Percentiles rank a stretch among this genome's conserved stretches.
phyloP scores from a whole-genome alignment of 2,888 invertebrate species.

The Eulithis testata region DNA sequence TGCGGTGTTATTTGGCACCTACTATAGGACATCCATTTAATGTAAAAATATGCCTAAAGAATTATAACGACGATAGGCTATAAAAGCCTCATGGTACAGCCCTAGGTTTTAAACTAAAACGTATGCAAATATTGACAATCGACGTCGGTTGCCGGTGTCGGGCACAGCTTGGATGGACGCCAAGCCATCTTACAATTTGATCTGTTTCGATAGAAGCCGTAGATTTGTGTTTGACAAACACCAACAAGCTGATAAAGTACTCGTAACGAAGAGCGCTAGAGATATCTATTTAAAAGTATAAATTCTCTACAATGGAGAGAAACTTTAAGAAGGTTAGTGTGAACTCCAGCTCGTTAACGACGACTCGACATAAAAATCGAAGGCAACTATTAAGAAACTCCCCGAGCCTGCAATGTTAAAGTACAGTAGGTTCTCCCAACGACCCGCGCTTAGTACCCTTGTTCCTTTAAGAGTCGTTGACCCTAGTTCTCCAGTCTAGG shows the following conservation, averaged over 20 bases:
- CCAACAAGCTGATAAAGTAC: neutral
- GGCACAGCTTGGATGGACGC: conserved; percentile 17
- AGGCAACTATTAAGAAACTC: neutral
- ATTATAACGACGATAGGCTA: neutral
- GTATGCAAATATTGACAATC: conserved; percentile 24
- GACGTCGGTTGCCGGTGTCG: conserved; percentile 15
- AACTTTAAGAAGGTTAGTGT: too few relatives aligned
- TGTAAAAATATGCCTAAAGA: neutral
- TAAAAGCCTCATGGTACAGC: neutral
- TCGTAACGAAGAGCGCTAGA: neutral
- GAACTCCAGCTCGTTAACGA: too few relatives aligned
- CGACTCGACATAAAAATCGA: neutral
- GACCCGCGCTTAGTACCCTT: neutral
- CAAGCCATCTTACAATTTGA: conserved; percentile 16
- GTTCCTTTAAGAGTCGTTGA: neutral
- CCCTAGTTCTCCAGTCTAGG: neutral
- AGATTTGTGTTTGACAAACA: neutral
- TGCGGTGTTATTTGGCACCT: too few relatives aligned
- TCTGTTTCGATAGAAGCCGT: conserved; percentile 4
- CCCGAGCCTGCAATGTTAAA: neutral
- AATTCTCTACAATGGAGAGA: neutral
- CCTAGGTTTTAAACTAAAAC: conserved; percentile 14
- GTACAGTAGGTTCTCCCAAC: neutral
- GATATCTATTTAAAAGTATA: too few relatives aligned
- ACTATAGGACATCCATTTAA: too few relatives aligned